Evolutionary conservation across 2,797 vertebrate genomes (phyloP), one percentile per base, ranked within the genome.

Genomic region (Dallia pectoralis): DNA sequence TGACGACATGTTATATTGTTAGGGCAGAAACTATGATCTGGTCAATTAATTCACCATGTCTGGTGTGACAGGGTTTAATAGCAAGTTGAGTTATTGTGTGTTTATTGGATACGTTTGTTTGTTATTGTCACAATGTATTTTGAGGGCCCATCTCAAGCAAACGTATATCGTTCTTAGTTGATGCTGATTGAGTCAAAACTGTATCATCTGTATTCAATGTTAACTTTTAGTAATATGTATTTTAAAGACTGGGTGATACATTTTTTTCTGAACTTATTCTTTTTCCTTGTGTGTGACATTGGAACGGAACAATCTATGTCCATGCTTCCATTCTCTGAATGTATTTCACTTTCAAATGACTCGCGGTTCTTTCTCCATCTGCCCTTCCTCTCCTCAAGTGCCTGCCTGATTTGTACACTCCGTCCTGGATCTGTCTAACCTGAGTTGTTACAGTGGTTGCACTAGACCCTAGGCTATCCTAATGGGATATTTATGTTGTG

Each of bases 321-420:
- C 53, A 56, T n/a, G n/a, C 44, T 27, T 51, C 22, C 69, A 29
- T 56, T 69, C 64, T 36, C 44, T 64, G 40, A 80, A 84, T 79
- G 72, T 81, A 63, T 44, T 74, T 30, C 71, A 71, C 74, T 69
- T 12, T 36, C 59, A 47, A 15, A 59, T 33, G 27, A 19, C 27
- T n/a, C 15, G 9, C n/a, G 1, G 14, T 63, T 44, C 47, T 44
- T 75, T 16, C 6, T n/a, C 11, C 65, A 74, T 74, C 67, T 73
- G 63, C 71, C 71, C 19, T 71, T 69, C 69, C 61, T 80, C 80
- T 76, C 68, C 84, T 77, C 6, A 87, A 89, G 85, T 90, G 87
- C 88, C 87, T 91, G 78, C 84, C 78, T 71, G 68, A 2, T 67
- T n/a, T 84, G 74, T 77, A 74, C 79, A 18, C 1, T 36, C 36